phyloP scores from a whole-genome alignment of 2,113 vertebrate species.

The Pseudorasbora parva region DNA sequence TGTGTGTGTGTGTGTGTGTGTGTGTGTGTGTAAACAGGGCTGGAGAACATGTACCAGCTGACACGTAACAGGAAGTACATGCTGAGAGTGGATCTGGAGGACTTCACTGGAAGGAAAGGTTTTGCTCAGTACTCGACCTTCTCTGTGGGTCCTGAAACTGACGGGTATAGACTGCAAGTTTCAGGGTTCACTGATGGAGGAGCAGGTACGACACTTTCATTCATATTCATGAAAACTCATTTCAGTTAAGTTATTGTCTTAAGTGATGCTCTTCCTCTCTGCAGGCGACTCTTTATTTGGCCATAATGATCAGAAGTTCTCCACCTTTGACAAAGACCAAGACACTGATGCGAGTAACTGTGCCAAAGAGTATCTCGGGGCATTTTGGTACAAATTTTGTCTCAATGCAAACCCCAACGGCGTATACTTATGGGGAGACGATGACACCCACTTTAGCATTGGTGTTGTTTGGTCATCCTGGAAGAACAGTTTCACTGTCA shows the following conservation, averaged over 20 bases:
- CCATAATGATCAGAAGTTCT: slow-evolving; percentile 80
- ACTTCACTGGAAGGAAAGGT: neutral
- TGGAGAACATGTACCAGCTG: too few species aligned
- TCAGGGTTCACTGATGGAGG: neutral
- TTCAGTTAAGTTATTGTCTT: neutral
- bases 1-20: too few species aligned
- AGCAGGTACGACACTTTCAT: neutral
- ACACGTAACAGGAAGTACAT: too few species aligned
- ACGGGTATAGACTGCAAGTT: neutral
- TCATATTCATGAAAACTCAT: neutral
- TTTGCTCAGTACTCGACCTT: neutral
- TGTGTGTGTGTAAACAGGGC: too few species aligned
- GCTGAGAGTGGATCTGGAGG: too few species aligned
- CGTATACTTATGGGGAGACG: slow-evolving; percentile 60
- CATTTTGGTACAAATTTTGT: slow-evolving; percentile 80
- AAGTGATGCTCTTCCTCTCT: neutral
- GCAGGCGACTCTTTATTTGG: slow-evolving; percentile 75
- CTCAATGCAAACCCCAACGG: slow-evolving; percentile 75
- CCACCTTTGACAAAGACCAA: slow-evolving; percentile 81
- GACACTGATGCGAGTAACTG: slow-evolving; percentile 71
- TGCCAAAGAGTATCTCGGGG: slow-evolving; percentile 70
- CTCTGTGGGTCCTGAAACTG: neutral
- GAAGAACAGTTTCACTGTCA: slow-evolving; percentile 46
- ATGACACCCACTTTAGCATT: slow-evolving; percentile 30
- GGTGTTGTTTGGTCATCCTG: slow-evolving; percentile 50